Conservation (phyloP, 2,113 vertebrate genomes). For the Dryoscopus gambensis region DNA sequence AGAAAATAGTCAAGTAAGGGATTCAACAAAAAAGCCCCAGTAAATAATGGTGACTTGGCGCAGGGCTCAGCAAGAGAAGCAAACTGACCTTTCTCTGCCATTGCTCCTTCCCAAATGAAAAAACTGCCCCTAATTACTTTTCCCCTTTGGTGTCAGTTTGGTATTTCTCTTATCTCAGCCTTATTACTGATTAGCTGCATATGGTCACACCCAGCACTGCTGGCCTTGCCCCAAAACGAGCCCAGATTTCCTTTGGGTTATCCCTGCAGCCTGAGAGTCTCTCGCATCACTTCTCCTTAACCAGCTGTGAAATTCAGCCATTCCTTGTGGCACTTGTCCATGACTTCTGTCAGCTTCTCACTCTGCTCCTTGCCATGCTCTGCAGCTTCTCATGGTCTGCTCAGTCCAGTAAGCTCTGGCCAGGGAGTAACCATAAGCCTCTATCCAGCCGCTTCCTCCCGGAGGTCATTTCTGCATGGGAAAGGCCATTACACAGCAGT, state of each 20-base stretch:
- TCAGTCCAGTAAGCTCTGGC: not conserved
- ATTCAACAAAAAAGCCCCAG: not conserved
- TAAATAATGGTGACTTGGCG: not conserved
- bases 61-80: not conserved
- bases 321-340: not conserved
- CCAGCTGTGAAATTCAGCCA: not conserved
- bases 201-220: accelerated
- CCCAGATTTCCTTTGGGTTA: not conserved
- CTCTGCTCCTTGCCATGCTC: not conserved
- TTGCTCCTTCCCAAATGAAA: not conserved
- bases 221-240: not conserved
- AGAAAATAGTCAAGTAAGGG: not conserved
- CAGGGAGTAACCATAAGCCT: not conserved
- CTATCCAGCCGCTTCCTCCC: not conserved
- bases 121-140: not conserved
- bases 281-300: not conserved
- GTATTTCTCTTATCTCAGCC: not conserved
- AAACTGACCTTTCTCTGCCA: not conserved
- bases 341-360: not conserved
- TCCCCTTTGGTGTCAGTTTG: not conserved
- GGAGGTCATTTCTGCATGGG: not conserved
- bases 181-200: not conserved
- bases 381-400: not conserved
- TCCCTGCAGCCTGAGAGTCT: not conserved
- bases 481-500: not conserved